Evolutionary conservation across 2,113 vertebrate genomes (phyloP).

Genomic region (Paedocypris sp.): DNA sequence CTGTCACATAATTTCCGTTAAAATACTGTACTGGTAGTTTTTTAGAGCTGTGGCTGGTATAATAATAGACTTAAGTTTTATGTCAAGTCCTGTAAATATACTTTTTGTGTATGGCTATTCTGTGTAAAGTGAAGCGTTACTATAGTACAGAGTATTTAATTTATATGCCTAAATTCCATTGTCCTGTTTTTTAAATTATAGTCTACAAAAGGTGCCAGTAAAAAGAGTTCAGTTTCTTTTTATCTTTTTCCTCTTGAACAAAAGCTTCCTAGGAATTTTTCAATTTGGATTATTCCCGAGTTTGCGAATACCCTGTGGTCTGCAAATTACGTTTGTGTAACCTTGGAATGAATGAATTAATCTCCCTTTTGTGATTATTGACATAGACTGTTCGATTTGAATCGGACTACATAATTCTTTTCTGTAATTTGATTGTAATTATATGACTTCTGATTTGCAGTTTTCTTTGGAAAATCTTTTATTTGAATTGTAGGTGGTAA

Average conservation of each 20-base stretch:
- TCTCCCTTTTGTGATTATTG: conserved; percentile 47
- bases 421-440: conserved; percentile 54
- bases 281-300: conserved; percentile 44
- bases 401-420: conserved; percentile 39
- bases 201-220: conserved; percentile 44
- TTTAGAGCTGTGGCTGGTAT: no score
- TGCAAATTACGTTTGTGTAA: conserved; percentile 47
- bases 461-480: conserved; percentile 23
- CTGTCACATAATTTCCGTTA: no score
- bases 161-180: neutral
- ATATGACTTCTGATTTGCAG: conserved; percentile 45
- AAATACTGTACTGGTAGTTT: no score
- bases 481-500: conserved; percentile 36
- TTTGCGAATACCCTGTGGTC: conserved; percentile 42
- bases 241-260: conserved; percentile 41
- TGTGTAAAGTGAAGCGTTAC: no score
- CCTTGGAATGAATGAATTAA: conserved; percentile 20
- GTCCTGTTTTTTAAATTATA: neutral
- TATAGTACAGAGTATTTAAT: no score
- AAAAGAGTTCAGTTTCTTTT: conserved; percentile 49
- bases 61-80: no score
- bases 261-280: conserved; percentile 46
- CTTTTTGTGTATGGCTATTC: no score
- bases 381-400: conserved; percentile 45
- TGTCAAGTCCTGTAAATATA: no score